Conservation (phyloP, 2,888 invertebrate species). For the Candidula unifasciata region DNA sequence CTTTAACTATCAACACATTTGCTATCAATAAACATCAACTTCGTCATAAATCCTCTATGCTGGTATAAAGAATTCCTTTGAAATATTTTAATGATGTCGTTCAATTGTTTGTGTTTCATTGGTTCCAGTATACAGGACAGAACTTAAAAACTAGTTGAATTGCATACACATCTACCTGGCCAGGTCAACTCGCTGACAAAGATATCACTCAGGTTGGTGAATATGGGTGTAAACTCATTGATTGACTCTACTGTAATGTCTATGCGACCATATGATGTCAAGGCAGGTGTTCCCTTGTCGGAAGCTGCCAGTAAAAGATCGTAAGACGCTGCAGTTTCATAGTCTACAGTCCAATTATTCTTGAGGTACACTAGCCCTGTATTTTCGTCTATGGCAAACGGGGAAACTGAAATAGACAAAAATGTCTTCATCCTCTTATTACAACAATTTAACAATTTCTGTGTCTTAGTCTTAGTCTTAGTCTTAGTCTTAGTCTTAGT, state of each 20-base stretch:
- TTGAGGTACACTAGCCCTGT: slow-evolving; percentile 27
- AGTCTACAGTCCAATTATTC: background rate
- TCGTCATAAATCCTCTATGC: too few relatives aligned
- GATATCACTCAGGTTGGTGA: background rate
- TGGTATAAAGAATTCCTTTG: too few relatives aligned
- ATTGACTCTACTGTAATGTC: slow-evolving; percentile 24
- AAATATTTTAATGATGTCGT: too few relatives aligned
- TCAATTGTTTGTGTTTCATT: too few relatives aligned
- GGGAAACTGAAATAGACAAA: slow-evolving; percentile 17
- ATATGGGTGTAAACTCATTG: slow-evolving; percentile 31
- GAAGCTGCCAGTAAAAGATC: slow-evolving; percentile 59
- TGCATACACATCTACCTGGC: background rate
- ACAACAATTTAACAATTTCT: too few relatives aligned
- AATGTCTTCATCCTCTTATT: too few relatives aligned
- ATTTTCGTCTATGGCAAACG: slow-evolving; percentile 23
- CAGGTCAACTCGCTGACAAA: background rate
- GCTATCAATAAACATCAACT: too few relatives aligned
- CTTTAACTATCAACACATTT: too few relatives aligned
- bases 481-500: too few relatives aligned
- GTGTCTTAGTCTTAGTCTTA: too few relatives aligned
- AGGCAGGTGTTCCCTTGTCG: slow-evolving; percentile 52
- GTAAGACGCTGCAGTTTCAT: slow-evolving; percentile 56
- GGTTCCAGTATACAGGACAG: too few relatives aligned
- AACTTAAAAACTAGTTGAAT: background rate
- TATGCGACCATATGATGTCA: slow-evolving; percentile 18